Conservation (phyloP, 2,888 invertebrate genomes). For the Teinopalpus imperialis region DNA sequence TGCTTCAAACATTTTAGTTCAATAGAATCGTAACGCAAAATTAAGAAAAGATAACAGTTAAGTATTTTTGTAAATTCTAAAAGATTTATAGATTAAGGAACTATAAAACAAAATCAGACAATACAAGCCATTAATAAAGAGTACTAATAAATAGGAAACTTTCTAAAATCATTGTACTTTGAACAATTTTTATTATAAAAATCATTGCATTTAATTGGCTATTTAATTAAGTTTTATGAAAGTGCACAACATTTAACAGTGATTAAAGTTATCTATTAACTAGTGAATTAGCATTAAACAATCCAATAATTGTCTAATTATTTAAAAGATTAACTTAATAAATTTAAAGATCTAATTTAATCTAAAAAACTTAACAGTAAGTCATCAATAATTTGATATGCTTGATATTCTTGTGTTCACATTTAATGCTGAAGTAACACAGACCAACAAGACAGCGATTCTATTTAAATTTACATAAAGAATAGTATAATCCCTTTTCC, state of each 20-base stretch:
- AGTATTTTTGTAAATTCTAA: neutral
- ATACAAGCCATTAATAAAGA: neutral
- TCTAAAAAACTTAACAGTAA: constrained; percentile 46
- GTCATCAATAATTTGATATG: constrained; percentile 63
- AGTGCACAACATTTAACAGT: constrained; percentile 82
- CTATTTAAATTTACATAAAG: neutral
- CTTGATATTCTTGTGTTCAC: constrained; percentile 72
- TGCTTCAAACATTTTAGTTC: constrained; percentile 4
- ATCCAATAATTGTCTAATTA: constrained; percentile 54
- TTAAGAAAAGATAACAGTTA: neutral
- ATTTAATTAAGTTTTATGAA: constrained; percentile 63
- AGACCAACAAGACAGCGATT: constrained; percentile 1
- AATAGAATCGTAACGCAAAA: neutral
- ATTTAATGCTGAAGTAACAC: constrained; percentile 49
- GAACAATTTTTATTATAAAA: constrained; percentile 48
- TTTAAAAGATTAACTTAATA: constrained; percentile 52
- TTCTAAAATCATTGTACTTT: constrained; percentile 2
- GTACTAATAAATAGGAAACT: neutral
- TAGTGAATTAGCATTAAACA: constrained; percentile 63
- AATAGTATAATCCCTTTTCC: neutral
- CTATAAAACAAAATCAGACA: neutral
- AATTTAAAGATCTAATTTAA: constrained; percentile 52
- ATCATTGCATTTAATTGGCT: constrained; percentile 73
- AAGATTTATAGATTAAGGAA: neutral
- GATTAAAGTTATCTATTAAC: constrained; percentile 72